Percentiles rank a stretch among this genome's conserved stretches.
Conservation (phyloP, 2,797 vertebrate genomes). For the Pantherophis vulpinus region DNA sequence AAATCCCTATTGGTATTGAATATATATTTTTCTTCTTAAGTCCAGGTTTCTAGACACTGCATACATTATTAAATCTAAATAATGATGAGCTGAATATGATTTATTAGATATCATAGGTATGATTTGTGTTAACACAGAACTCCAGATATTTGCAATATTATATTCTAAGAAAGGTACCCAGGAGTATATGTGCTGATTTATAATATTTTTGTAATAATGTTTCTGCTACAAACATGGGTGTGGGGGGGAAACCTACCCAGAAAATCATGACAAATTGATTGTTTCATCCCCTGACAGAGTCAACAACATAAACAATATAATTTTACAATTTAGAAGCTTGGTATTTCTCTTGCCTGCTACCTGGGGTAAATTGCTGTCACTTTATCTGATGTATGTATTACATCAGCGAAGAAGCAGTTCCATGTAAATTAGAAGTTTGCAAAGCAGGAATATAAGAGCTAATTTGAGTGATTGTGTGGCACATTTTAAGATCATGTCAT, state of each 20-base stretch:
- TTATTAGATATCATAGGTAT: not conserved
- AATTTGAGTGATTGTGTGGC: not conserved
- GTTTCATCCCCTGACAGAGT: not conserved
- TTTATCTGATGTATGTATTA: not conserved
- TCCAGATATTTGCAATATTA: not conserved
- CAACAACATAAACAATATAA: accelerated
- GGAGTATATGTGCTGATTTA: conserved; percentile 2
- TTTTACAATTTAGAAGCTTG: conserved; percentile 7
- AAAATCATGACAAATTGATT: conserved; percentile 24
- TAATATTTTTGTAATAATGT: not conserved
- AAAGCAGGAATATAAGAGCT: conserved; percentile 10
- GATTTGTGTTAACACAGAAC: not conserved
- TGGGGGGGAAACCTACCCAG: not conserved
- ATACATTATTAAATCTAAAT: conserved; percentile 21
- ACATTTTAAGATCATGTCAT: conserved; percentile 6
- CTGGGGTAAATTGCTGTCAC: conserved; percentile 26
- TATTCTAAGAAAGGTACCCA: conserved; percentile 10
- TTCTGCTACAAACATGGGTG: not conserved
- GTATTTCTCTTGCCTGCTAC: conserved; percentile 26
- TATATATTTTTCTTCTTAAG: not conserved
- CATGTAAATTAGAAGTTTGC: not conserved
- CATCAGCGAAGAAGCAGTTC: not conserved
- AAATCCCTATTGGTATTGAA: not conserved
- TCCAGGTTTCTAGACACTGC: not conserved
- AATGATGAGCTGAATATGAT: not conserved